Evolutionary conservation across 1,140 invertebrate genomes (phyloP).

Genomic region (Ips nitidus): DNA sequence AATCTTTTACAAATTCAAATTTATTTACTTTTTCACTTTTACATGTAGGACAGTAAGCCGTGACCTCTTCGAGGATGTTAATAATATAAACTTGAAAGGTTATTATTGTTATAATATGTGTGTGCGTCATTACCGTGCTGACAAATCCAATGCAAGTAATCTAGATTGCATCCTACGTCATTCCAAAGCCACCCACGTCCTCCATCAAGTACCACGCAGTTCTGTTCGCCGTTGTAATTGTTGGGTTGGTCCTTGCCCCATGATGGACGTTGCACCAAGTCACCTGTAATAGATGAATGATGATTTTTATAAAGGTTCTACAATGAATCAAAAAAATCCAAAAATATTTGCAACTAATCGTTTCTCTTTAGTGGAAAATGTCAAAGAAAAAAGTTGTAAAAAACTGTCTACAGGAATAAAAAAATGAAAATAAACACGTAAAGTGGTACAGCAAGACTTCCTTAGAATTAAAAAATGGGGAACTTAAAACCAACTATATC

Average conservation of each 20-base stretch:
- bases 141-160: constrained; percentile 91
- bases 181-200: constrained; percentile 90
- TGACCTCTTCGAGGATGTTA: not conserved
- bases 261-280: constrained; percentile 72
- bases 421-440: too few species aligned
- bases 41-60: too few species aligned
- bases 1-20: too few species aligned
- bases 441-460: too few species aligned
- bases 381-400: not conserved
- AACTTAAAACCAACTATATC: too few species aligned
- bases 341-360: too few species aligned
- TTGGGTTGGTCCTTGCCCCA: constrained; percentile 95
- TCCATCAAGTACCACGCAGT: constrained; percentile 89
- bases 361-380: constrained; percentile 1
- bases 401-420: too few species aligned
- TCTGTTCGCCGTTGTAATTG: constrained; percentile 94
- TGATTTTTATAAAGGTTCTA: not conserved
- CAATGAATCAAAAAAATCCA: too few species aligned
- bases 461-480: too few species aligned
- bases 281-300: constrained; percentile 58
- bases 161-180: constrained; percentile 90
- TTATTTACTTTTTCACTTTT: too few species aligned
- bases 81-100: not conserved
- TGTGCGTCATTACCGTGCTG: constrained; percentile 72
- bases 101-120: not conserved